phyloP scores from a whole-genome alignment of 1,140 invertebrate genomes.

The Drosophila bocqueti region DNA sequence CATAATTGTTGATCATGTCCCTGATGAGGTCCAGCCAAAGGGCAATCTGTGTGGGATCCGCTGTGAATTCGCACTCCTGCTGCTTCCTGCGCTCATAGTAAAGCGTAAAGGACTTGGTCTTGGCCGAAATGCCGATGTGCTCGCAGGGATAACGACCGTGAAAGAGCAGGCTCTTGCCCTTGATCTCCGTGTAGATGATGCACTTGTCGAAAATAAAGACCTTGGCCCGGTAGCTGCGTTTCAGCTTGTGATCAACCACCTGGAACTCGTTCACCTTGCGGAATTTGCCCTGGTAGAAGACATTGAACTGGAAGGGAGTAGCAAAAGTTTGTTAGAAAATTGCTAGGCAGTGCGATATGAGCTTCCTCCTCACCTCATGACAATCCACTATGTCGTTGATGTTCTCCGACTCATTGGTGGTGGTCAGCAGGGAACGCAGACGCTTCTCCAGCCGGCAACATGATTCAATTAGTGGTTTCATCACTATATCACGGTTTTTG shows the following conservation, averaged over 20 bases:
- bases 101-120: slow-evolving; percentile 74
- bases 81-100: slow-evolving; percentile 79
- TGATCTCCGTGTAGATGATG: slow-evolving; percentile 84
- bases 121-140: slow-evolving; percentile 74
- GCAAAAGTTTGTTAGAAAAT: not conserved
- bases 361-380: slow-evolving; percentile 63
- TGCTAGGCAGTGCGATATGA: not conserved
- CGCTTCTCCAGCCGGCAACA: slow-evolving; percentile 81
- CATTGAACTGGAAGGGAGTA: slow-evolving; percentile 68
- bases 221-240: slow-evolving; percentile 74
- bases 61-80: slow-evolving; percentile 78
- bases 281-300: slow-evolving; percentile 83
- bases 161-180: slow-evolving; percentile 76
- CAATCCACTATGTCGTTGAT: slow-evolving; percentile 84
- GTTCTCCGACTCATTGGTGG: slow-evolving; percentile 82
- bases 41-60: slow-evolving; percentile 61
- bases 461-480: slow-evolving; percentile 78
- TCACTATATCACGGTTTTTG: slow-evolving; percentile 75
- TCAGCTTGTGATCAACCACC: slow-evolving; percentile 65
- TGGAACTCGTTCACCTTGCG: slow-evolving; percentile 79
- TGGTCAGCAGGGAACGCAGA: slow-evolving; percentile 70
- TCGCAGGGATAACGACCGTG: slow-evolving; percentile 83
- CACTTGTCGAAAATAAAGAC: slow-evolving; percentile 85
- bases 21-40: slow-evolving; percentile 75
- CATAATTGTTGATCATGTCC: slow-evolving; percentile 77